Evolutionary conservation across 2,113 vertebrate species (phyloP), one percentile per base, ranked within the genome.

Genomic region (Phocoena sinus): DNA sequence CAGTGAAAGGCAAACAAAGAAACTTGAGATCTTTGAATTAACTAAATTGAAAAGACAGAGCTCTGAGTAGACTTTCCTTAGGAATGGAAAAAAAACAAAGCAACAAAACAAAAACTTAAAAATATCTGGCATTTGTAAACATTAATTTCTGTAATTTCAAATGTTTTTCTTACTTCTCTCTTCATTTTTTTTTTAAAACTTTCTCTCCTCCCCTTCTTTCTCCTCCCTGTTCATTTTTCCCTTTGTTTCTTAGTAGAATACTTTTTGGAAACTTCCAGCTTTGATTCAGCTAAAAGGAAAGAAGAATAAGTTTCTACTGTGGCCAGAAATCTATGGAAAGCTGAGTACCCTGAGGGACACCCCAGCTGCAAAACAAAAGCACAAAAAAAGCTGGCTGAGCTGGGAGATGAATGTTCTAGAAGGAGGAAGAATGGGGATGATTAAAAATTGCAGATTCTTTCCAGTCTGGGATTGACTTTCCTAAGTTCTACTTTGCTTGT

Each of bases 321-420:
- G 68, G 86, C 62, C 94, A 86, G 86, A 92, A 95, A 96, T 85
- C 67, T 95, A 44, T 74, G 74, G 91, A 89, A 97, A 97, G 62
- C 63, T 25, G 60, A 91, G 38, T 58, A 63, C 71, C 90, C 38
- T 62, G 33, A 18, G 77, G 89, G 67, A 89, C 33, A 80, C 6
- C 38, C 58, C 86, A 96, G 94, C 89, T 92, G 89, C 95, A 96
- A 92, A 88, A 85, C 81, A 85, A 71, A 95, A 95, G 60, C 50
- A 87, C 85, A 63, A 68, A 50, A 23, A 79, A 94, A 36, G 14
- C 82, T 85, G 77, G 60, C 85, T 82, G 60, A 79, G 53, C n/a
- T 15, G 44, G 88, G 96, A 89, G 53, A 89, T 88, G 88, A 89
- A 81, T 95, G n/a, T 95, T 91, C 95, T 77, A 91, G 91, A 97